phyloP scores from a whole-genome alignment of 2,113 vertebrate species.

The Corythornis vintsioides region DNA sequence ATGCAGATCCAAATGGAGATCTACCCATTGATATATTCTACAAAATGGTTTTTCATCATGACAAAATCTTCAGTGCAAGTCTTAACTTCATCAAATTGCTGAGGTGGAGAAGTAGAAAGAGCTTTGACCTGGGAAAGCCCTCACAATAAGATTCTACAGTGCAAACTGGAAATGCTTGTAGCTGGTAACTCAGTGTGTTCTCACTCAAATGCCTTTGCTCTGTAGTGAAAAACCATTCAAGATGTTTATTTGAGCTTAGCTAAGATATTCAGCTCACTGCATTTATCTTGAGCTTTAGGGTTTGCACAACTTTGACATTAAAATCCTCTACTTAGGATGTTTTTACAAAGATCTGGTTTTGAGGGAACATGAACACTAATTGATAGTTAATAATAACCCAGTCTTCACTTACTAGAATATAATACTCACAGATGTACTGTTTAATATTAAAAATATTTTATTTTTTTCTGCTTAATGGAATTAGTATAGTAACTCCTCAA shows the following conservation, averaged over 20 bases:
- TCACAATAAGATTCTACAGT: slow-evolving; percentile 18
- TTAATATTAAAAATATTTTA: background rate
- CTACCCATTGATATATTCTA: slow-evolving; percentile 88
- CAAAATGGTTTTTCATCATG: slow-evolving; percentile 88
- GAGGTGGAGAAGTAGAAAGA: slow-evolving; percentile 85
- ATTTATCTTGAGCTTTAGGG: background rate
- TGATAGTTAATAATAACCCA: background rate
- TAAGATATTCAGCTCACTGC: background rate
- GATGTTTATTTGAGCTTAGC: background rate
- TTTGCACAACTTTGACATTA: background rate
- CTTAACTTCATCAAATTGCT: slow-evolving; percentile 87
- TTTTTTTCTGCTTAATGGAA: background rate
- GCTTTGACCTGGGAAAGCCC: slow-evolving; percentile 77
- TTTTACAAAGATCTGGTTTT: background rate
- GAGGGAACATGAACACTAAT: background rate
- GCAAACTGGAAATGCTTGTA: background rate
- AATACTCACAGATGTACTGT: background rate
- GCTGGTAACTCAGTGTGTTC: background rate
- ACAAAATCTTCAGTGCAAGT: slow-evolving; percentile 86
- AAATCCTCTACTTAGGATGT: background rate
- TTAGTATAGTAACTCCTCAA: background rate
- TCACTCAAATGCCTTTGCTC: background rate
- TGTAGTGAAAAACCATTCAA: background rate
- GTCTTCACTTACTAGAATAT: background rate
- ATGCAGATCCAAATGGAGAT: slow-evolving; percentile 84